Evolutionary conservation across 2,888 invertebrate species (phyloP).

Genomic region (Xanthia icteritia): DNA sequence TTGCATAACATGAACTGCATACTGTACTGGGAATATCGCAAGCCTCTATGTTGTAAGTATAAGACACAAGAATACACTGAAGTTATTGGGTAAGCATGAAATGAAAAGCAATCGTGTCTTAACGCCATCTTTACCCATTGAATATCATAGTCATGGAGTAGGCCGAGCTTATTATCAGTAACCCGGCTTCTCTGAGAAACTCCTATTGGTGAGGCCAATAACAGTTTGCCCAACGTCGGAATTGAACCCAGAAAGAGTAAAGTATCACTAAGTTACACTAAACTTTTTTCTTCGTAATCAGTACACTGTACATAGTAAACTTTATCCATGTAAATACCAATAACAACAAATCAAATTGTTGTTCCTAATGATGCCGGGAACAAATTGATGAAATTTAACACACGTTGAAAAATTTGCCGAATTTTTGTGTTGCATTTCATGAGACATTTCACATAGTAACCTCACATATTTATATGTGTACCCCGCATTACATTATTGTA

Average conservation of each 20-base stretch:
- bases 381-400: neutral
- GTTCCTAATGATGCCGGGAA: neutral
- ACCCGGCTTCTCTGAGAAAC: neutral
- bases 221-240: neutral
- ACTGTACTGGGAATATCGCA: constrained; percentile 2
- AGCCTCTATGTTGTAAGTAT: neutral
- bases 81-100: neutral
- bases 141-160: neutral
- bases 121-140: neutral
- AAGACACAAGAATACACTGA: neutral
- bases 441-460: neutral
- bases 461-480: neutral
- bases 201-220: neutral
- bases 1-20: constrained; percentile 54
- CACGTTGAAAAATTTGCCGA: neutral
- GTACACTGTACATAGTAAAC: no score
- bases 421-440: neutral
- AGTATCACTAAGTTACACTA: neutral
- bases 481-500: constrained; percentile 4
- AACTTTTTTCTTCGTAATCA: no score
- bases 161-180: no score
- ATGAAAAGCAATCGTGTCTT: neutral
- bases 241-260: neutral
- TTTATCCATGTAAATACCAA: no score
- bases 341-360: neutral